Evolutionary conservation across 2,888 invertebrate species (phyloP), one percentile per base, ranked within the genome.

Genomic region (Synergus itoensis): DNA sequence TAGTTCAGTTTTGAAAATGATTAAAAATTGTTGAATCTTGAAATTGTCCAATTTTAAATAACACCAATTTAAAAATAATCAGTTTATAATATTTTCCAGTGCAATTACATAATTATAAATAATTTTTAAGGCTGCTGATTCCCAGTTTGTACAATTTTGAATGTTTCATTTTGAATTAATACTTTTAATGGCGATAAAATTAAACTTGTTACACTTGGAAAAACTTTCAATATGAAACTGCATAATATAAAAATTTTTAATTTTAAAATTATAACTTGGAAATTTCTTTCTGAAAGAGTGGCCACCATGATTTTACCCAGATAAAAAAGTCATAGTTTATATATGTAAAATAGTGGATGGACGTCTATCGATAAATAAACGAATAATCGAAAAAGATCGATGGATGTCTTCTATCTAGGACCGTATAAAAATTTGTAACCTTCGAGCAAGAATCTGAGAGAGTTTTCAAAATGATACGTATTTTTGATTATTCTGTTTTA

Each of bases 401-500:
- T 57, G 18, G 18, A 57, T 57, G 57, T 18, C 16, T 57, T 57
- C 57, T 57, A 18, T n/a, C 57, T 57, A 18, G 57, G 28, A 62
- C 62, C 28, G 7, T 62, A 28, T 62, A 28, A 62, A 28, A 16
- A 21, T 60, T 60, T 12, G 4, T 28, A 21, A 60, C 5, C 60
- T 21, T 60, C 60, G 21, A 60, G 60, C 21, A 28, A 21, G 60
- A 60, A 60, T 28, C 21, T 14, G 5, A 60, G 0, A 18, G 16
- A 53, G 8, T 53, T 53, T n/a, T 3, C 7, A 9, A 8, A 53
- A 48, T 16, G 16, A 53, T 53, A n/a, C 7, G 16, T 9, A 18
- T n/a, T 8, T 53, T 8, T n/a, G 53, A 53, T 57, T 18, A 57
- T 57, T 18, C 60, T 48, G 60, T 75, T 79, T 82, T 53, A 67